Base-by-base conservation (phyloP, 2,797 vertebrate species). In the Silurus lanzhouensis region DNA sequence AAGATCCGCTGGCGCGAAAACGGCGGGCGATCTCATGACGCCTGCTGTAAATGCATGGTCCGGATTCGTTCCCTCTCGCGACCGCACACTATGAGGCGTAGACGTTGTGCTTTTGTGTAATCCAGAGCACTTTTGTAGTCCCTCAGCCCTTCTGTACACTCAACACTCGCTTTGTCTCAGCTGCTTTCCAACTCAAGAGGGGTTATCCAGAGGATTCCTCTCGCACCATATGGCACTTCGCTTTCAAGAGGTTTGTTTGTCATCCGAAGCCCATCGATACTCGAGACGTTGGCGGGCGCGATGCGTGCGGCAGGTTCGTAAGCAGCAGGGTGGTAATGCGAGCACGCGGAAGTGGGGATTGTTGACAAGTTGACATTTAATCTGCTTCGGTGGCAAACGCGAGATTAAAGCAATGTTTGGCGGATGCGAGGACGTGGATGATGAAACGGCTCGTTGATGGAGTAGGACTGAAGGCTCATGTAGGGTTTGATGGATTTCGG, bases 361-460 rank as follows among this genome's bases (percentile, higher is more conserved):
- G 78, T 63, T 79, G 89, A 88, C 87, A 78, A 85, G 52, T 78
- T 88, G 89, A 89, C 88, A 60, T 89, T 90, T 87, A 84, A 89
- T 89, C 85, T 87, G 85, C 85, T 66, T 76, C 5, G 67, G 66
- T 63, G 63, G 84, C 78, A 83, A 89, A 88, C 87, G 85, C 68
- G 75, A 76, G 86, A 87, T 88, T 89, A 89, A 82, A 58, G 85
- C 22, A 85, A 84, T 46, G 71, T 78, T 83, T 83, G 68, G 57
- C 27, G 75, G 57, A 68, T 72, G 57, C 22, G 13, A 82, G 82
- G 74, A 74, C 78, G 60, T 64, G 81, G 85, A 82, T 46, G 70
- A 67, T 22, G 70, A 80, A 77, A 55, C 12, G 83, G 44, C 48
- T 66, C 25, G 20, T 7, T 0, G 57, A 82, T 22, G n/a, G 63